Evolutionary conservation across 2,797 vertebrate species (phyloP).

Genomic region (Momotus momota): DNA sequence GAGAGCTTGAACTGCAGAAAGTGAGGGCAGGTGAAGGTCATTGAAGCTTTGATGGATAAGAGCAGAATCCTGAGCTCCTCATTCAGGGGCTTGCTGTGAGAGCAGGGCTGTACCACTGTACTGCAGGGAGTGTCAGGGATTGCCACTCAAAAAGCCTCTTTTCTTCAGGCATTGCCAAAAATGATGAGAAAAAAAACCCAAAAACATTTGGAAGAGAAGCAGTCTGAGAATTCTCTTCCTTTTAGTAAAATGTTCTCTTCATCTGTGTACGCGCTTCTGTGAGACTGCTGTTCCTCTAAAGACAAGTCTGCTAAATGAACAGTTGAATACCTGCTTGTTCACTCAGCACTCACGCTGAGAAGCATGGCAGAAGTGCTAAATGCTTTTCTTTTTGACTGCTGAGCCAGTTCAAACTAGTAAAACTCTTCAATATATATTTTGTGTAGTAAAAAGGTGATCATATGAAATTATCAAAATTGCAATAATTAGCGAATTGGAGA

Average conservation of each 20-base stretch:
- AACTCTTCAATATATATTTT: neutral
- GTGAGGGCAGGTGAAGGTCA: neutral
- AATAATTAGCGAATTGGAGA: slow-evolving; percentile 1
- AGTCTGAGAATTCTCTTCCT: neutral
- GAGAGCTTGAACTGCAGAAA: neutral
- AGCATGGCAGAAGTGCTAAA: neutral
- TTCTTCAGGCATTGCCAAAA: neutral
- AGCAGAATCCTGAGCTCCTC: neutral
- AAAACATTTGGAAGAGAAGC: neutral
- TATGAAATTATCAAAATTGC: slow-evolving; percentile 53
- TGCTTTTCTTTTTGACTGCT: neutral
- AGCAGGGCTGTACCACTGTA: neutral
- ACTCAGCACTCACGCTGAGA: neutral
- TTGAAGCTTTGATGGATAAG: neutral
- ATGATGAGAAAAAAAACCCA: neutral
- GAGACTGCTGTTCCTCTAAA: neutral
- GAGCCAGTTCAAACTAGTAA: neutral
- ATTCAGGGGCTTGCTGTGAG: neutral
- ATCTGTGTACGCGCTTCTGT: neutral
- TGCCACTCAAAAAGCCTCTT: fast-evolving
- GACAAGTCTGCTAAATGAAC: neutral
- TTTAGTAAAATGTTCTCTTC: neutral
- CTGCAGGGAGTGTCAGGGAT: neutral
- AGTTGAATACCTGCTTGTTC: neutral
- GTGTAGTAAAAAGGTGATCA: neutral